Evolutionary conservation across 92 coral and sea anemone genomes (phyloP).

Genomic region (Paragorgia papillata): DNA sequence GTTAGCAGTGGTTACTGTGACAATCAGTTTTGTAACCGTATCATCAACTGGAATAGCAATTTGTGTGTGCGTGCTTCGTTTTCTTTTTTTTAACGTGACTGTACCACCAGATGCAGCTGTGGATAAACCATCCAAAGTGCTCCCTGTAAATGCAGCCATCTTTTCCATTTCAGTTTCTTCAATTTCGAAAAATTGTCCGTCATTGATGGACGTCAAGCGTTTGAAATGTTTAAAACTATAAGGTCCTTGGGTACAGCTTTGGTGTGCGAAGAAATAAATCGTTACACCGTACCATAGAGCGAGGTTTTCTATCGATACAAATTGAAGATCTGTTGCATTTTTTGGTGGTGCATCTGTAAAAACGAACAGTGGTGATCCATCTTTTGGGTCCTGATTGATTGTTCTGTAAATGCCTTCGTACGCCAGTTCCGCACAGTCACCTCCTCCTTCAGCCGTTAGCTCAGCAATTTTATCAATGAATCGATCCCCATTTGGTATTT

Average conservation of each 20-base stretch:
- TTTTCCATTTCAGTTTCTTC: slow-evolving; percentile 52
- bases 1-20: slow-evolving; percentile 52
- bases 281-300: slow-evolving; percentile 56
- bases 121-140: slow-evolving; percentile 70
- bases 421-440: slow-evolving; percentile 19
- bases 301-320: neutral
- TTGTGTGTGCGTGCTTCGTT: slow-evolving; percentile 50
- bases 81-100: slow-evolving; percentile 48
- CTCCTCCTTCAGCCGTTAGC: slow-evolving; percentile 20
- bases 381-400: neutral
- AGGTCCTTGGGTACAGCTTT: neutral
- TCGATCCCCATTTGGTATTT: neutral
- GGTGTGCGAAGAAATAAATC: slow-evolving; percentile 60
- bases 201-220: slow-evolving; percentile 63
- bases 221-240: slow-evolving; percentile 44
- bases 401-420: neutral
- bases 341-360: slow-evolving; percentile 89
- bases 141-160: slow-evolving; percentile 63
- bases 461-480: neutral
- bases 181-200: slow-evolving; percentile 68
- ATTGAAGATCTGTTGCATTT: slow-evolving; percentile 59
- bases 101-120: slow-evolving; percentile 63
- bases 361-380: slow-evolving; percentile 79
- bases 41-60: slow-evolving; percentile 72
- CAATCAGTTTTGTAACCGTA: slow-evolving; percentile 67